Evolutionary conservation across 2,888 invertebrate species (phyloP).

Genomic region (Hipparchia semele): DNA sequence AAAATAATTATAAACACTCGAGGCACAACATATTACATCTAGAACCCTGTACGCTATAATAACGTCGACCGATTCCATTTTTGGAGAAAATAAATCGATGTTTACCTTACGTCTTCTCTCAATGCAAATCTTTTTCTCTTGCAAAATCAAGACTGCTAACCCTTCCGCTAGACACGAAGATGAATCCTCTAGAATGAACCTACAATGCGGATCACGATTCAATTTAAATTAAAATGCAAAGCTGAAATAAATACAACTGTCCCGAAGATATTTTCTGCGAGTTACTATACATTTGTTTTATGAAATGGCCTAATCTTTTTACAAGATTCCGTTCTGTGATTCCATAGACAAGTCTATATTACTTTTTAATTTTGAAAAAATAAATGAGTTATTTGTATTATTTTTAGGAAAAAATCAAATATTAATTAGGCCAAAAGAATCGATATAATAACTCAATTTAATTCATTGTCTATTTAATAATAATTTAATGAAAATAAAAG

Average conservation of each 20-base stretch:
- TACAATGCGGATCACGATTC: slow-evolving; percentile 77
- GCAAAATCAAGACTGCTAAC: slow-evolving; percentile 81
- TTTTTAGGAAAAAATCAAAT: background rate
- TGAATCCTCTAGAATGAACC: slow-evolving; percentile 76
- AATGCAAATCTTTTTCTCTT: slow-evolving; percentile 81
- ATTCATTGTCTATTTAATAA: too few species aligned
- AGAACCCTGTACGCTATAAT: slow-evolving; percentile 53
- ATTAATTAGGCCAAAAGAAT: too few species aligned
- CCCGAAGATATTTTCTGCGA: slow-evolving; percentile 83
- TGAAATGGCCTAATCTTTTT: slow-evolving; percentile 84
- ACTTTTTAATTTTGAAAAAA: slow-evolving; percentile 73
- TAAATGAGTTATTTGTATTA: slow-evolving; percentile 50
- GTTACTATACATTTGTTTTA: slow-evolving; percentile 84
- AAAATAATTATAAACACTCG: slow-evolving; percentile 79
- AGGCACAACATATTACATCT: slow-evolving; percentile 55
- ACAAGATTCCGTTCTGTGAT: slow-evolving; percentile 83
- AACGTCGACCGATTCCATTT: slow-evolving; percentile 66
- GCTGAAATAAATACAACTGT: slow-evolving; percentile 83
- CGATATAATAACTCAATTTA: too few species aligned
- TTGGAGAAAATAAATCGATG: slow-evolving; percentile 81
- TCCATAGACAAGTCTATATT: slow-evolving; percentile 75
- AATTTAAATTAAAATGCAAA: slow-evolving; percentile 82
- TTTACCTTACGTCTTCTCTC: slow-evolving; percentile 83
- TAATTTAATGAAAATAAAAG: too few species aligned
- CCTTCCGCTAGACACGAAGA: slow-evolving; percentile 78